Evolutionary conservation across 2,113 vertebrate species (phyloP).

Genomic region (Ia io): DNA sequence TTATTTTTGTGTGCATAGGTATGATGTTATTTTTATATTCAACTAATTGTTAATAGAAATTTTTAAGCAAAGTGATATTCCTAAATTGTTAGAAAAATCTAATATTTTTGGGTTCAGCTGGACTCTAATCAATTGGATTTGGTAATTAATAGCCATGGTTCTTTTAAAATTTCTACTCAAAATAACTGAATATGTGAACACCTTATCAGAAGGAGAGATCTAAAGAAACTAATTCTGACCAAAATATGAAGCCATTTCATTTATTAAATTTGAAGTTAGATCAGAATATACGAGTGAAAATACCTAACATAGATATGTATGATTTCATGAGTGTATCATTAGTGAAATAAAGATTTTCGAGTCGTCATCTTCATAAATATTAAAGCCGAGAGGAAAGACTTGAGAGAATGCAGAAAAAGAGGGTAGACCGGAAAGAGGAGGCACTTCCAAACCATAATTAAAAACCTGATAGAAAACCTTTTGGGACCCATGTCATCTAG

Average conservation of each 20-base stretch:
- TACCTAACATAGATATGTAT: not conserved
- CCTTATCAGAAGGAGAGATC: not conserved
- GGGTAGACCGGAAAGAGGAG: too few species aligned
- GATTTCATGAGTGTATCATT: not conserved
- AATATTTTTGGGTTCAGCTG: conserved; percentile 14
- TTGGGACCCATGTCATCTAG: not conserved
- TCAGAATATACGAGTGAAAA: not conserved
- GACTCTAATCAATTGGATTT: not conserved
- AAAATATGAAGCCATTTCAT: not conserved
- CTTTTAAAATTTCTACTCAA: conserved; percentile 31
- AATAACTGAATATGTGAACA: not conserved
- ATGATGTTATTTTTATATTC: not conserved
- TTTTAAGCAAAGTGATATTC: conserved; percentile 31
- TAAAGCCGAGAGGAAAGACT: not conserved
- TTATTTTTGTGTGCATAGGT: not conserved
- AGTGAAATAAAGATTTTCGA: not conserved
- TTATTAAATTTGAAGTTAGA: conserved; percentile 7
- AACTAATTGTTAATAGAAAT: not conserved
- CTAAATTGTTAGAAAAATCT: conserved; percentile 12
- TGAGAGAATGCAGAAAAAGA: not conserved
- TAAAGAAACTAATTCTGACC: conserved; percentile 28
- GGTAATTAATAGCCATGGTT: not conserved
- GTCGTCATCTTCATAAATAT: not conserved
- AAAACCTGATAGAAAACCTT: not conserved
- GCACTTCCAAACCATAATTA: not conserved